These are phyloP conservation scores for Remorina albescens DNA, from an alignment of 2,797 vertebrate genomes.

Conservation along the genomic window DNA sequence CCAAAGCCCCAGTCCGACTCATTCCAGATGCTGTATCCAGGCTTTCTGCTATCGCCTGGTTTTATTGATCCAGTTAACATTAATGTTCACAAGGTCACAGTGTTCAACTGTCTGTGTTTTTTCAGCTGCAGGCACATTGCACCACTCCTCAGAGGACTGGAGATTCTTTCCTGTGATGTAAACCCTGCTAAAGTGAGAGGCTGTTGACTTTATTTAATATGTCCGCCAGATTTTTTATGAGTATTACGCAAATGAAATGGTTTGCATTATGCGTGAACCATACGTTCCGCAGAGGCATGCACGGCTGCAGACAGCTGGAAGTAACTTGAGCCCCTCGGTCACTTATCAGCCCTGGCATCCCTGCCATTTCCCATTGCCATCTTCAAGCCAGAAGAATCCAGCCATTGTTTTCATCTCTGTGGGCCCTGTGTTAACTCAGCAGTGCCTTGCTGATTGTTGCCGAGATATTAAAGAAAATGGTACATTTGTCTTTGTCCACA, in stretches of 20 bases:
- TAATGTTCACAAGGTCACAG: slow-evolving; percentile 60
- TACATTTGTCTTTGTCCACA: slow-evolving; percentile 80
- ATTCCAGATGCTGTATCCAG: slow-evolving; percentile 67
- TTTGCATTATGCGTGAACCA: slow-evolving; percentile 82
- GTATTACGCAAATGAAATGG: slow-evolving; percentile 81
- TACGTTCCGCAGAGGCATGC: slow-evolving; percentile 78
- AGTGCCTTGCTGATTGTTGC: slow-evolving; percentile 81
- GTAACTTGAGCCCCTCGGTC: slow-evolving; percentile 84
- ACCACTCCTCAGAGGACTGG: slow-evolving; percentile 60
- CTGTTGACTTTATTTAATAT: slow-evolving; percentile 83
- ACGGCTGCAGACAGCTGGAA: slow-evolving; percentile 85
- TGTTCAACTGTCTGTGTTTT: slow-evolving; percentile 79
- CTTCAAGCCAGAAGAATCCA: slow-evolving; percentile 82
- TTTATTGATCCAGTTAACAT: slow-evolving; percentile 80
- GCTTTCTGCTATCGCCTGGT: slow-evolving; percentile 58
- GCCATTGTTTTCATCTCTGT: slow-evolving; percentile 84
- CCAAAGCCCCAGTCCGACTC: slow-evolving; percentile 59
- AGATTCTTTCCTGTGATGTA: slow-evolving; percentile 80
- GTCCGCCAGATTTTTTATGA: slow-evolving; percentile 77
- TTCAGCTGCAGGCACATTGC: slow-evolving; percentile 80
- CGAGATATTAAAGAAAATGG: slow-evolving; percentile 85
- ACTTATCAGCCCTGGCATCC: slow-evolving; percentile 85
- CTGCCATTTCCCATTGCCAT: slow-evolving; percentile 86
- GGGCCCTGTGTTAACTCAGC: slow-evolving; percentile 85
- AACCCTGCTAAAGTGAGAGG: slow-evolving; percentile 71